phyloP scores from a whole-genome alignment of 1,140 invertebrate genomes.

The Cydia strobilella region DNA sequence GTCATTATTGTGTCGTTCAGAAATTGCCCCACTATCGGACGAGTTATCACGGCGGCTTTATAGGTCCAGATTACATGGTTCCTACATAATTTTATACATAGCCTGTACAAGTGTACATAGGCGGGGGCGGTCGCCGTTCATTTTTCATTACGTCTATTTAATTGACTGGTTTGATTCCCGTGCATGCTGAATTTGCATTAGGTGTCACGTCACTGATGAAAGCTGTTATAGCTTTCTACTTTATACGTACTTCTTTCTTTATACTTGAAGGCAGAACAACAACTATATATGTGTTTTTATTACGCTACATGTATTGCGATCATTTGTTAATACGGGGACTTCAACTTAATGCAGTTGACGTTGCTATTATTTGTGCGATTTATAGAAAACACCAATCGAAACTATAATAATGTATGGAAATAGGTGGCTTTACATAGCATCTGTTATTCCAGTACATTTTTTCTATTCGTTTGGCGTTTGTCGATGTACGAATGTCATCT shows the following conservation, averaged over 20 bases:
- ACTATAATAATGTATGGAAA: no score
- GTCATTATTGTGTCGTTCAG: constrained; percentile 75
- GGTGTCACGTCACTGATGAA: constrained; percentile 23
- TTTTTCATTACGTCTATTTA: constrained; percentile 48
- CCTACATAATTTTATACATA: constrained; percentile 34
- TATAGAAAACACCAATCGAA: no score
- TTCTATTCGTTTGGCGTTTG: no score
- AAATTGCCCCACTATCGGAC: constrained; percentile 77
- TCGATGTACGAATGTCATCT: no score
- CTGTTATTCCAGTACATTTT: no score
- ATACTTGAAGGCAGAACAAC: neutral
- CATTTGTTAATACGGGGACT: neutral
- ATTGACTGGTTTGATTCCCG: constrained; percentile 40
- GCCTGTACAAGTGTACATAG: constrained; percentile 47
- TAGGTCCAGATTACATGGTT: constrained; percentile 73
- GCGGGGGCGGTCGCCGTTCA: constrained; percentile 40
- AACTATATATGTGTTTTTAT: neutral
- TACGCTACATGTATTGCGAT: constrained; percentile 3
- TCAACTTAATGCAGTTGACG: no score
- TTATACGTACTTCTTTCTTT: neutral
- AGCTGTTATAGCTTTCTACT: constrained; percentile 11
- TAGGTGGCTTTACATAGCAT: no score
- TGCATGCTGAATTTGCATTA: constrained; percentile 29
- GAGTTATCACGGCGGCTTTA: constrained; percentile 72
- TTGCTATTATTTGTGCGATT: no score